Evolutionary conservation across 1,140 invertebrate species (phyloP).

Genomic region (Drosophila takahashii): DNA sequence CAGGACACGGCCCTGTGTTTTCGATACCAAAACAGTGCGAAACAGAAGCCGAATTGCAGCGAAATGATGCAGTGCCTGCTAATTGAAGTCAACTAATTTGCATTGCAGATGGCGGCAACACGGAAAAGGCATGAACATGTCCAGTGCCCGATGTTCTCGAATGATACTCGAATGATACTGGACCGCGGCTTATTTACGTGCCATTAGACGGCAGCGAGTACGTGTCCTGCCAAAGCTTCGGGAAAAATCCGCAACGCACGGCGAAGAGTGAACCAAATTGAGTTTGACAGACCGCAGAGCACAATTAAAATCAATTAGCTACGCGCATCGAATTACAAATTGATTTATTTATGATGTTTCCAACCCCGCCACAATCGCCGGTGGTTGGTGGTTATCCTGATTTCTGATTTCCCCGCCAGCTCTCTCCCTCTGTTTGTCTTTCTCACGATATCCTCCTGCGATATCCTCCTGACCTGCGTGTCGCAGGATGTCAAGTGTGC

Average conservation of each 20-base stretch:
- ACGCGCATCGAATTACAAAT: constrained; percentile 65
- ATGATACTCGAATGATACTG: constrained; percentile 14
- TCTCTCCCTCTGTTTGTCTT: constrained; percentile 40
- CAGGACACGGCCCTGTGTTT: constrained; percentile 23
- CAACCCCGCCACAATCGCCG: constrained; percentile 28
- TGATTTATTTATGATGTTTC: constrained; percentile 62
- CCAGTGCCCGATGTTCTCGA: constrained; percentile 10
- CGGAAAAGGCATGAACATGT: constrained; percentile 42
- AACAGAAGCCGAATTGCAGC: constrained; percentile 24
- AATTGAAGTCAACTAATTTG: constrained; percentile 65
- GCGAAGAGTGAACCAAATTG: constrained; percentile 38
- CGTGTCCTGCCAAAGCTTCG: constrained; percentile 22
- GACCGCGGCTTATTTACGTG: constrained; percentile 53
- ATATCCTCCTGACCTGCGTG: constrained; percentile 39
- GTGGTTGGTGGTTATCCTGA: constrained; percentile 23
- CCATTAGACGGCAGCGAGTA: constrained; percentile 44
- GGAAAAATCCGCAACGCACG: constrained; percentile 8
- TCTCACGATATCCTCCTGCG: constrained; percentile 35
- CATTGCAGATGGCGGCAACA: constrained; percentile 46
- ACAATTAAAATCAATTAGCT: constrained; percentile 71
- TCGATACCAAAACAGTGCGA: constrained; percentile 12
- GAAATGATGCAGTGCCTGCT: constrained; percentile 56
- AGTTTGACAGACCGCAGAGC: constrained; percentile 56
- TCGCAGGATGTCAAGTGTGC: constrained; percentile 35
- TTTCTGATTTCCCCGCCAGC: constrained; percentile 5